Conservation (phyloP, 2,888 invertebrate genomes). For the Catocala fraxini region DNA sequence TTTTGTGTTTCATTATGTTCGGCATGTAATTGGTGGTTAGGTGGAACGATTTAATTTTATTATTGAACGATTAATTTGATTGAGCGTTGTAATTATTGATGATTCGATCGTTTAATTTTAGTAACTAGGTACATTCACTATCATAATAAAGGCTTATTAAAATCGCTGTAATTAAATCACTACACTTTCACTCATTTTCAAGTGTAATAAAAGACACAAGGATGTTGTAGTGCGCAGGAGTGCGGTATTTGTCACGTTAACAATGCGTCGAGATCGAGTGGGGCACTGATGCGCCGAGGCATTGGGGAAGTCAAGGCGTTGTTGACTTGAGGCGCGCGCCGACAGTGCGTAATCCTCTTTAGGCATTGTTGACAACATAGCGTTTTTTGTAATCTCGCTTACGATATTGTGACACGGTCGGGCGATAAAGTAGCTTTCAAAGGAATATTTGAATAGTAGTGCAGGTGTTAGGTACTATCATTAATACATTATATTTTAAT, state of each 20-base stretch:
- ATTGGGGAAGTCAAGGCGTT: constrained; percentile 26
- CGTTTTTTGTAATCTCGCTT: constrained; percentile 3
- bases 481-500: no score
- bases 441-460: no score
- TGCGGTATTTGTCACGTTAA: constrained; percentile 13
- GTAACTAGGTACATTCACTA: background rate
- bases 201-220: constrained; percentile 24
- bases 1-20: constrained; percentile 49
- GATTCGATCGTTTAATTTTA: background rate
- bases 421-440: background rate
- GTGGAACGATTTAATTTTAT: constrained; percentile 16
- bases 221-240: constrained; percentile 17
- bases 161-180: constrained; percentile 13
- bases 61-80: constrained; percentile 17
- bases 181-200: background rate
- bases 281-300: constrained; percentile 35
- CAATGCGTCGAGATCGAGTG: constrained; percentile 40
- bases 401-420: background rate
- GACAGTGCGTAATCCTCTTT: constrained; percentile 48
- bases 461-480: no score
- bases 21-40: constrained; percentile 37
- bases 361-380: constrained; percentile 34
- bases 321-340: constrained; percentile 45
- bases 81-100: constrained; percentile 7
- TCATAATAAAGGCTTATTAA: background rate